Percentiles rank a stretch among this genome's conserved stretches.
phyloP scores from a whole-genome alignment of 2,888 invertebrate species.

The Apantesis nais region DNA sequence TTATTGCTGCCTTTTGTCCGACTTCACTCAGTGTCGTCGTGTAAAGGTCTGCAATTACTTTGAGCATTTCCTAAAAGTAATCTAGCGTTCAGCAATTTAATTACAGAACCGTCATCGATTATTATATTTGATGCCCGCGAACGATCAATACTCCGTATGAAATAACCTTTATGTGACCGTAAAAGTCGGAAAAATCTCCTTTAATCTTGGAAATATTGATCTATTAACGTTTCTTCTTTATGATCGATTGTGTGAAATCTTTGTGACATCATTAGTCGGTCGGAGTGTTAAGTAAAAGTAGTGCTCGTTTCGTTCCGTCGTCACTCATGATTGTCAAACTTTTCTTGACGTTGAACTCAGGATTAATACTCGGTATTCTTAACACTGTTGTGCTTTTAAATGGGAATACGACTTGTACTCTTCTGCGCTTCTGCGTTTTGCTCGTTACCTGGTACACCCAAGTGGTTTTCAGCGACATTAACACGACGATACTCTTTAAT shows the following conservation, averaged over 20 bases:
- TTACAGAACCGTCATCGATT: conserved; percentile 17
- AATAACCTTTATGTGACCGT: conserved; percentile 38
- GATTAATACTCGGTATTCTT: neutral
- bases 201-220: conserved; percentile 21
- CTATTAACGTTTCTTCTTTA: conserved; percentile 17
- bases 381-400: neutral
- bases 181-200: conserved; percentile 25
- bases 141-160: conserved; percentile 29
- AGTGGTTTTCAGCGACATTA: neutral
- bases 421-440: neutral
- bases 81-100: conserved; percentile 39
- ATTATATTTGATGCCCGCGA: conserved; percentile 24
- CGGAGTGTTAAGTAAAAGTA: conserved; percentile 21
- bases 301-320: conserved; percentile 12
- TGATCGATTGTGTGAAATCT: conserved; percentile 5
- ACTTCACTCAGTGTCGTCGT: conserved; percentile 33
- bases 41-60: conserved; percentile 40
- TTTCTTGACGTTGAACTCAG: neutral
- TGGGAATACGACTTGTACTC: neutral
- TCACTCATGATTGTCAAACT: neutral
- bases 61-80: conserved; percentile 44
- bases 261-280: conserved; percentile 1
- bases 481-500: no score
- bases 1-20: conserved; percentile 54
- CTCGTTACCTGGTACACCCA: neutral